A percentile compares a stretch with the other conserved stretches of the same genome.
These are phyloP conservation scores for Salminus brasiliensis DNA, from an alignment of 2,113 vertebrate genomes.

Conservation along the genomic window DNA sequence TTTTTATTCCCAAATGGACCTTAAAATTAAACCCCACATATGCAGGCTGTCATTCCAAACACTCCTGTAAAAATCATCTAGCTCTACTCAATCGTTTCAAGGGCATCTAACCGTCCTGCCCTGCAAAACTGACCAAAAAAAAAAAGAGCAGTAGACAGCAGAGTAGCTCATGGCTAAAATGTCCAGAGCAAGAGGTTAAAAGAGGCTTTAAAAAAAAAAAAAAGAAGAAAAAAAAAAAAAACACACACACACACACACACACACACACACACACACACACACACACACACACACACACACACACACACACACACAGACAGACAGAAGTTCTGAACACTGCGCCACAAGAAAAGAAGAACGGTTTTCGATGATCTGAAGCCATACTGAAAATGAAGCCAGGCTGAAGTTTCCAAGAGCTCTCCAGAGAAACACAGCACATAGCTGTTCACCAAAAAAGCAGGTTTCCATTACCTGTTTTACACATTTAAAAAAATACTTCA, in stretches of 20 bases:
- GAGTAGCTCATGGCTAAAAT: slow-evolving; percentile 9
- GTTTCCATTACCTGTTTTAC: slow-evolving; percentile 26
- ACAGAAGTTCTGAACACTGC: slow-evolving; percentile 45
- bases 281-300: no score
- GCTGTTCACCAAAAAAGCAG: slow-evolving; percentile 17
- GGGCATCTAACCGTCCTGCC: slow-evolving; percentile 15
- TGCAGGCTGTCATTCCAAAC: slow-evolving; percentile 41
- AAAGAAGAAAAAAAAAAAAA: neutral
- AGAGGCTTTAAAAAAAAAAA: neutral
- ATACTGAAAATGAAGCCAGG: slow-evolving; percentile 1
- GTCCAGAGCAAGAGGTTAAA: slow-evolving; percentile 34
- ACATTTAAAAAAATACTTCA: slow-evolving; percentile 49
- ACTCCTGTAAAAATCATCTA: slow-evolving; percentile 37
- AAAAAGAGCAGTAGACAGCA: slow-evolving; percentile 9
- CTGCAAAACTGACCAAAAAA: slow-evolving; percentile 1
- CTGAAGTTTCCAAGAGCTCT: slow-evolving; percentile 28
- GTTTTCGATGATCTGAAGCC: slow-evolving; percentile 7
- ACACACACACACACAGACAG: no score
- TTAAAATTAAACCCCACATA: slow-evolving; percentile 28
- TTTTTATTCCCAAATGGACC: slow-evolving; percentile 34
- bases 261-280: no score
- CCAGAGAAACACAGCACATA: slow-evolving; percentile 20
- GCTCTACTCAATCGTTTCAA: slow-evolving; percentile 24
- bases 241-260: no score
- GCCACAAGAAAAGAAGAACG: neutral